Percentiles rank a stretch among this genome's conserved stretches.
phyloP scores from a whole-genome alignment of 2,113 vertebrate species.

The Sander lucioperca region DNA sequence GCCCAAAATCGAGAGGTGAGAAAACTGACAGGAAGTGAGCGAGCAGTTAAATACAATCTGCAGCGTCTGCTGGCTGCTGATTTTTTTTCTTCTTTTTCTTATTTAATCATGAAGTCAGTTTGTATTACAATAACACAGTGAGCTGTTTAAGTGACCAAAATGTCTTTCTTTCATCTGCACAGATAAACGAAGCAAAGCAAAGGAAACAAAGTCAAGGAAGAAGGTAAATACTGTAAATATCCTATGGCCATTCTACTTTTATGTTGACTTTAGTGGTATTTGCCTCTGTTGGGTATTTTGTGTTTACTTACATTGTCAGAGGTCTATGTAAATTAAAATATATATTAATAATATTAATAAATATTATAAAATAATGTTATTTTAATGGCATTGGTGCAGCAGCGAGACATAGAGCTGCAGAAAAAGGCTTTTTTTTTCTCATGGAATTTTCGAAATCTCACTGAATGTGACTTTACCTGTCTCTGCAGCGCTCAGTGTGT shows the following conservation, averaged over 20 bases:
- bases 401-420: not conserved
- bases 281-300: not conserved
- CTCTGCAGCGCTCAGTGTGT: constrained; percentile 57
- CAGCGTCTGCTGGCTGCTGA: not conserved
- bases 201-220: constrained; percentile 83
- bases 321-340: not conserved
- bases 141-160: not conserved
- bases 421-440: not conserved
- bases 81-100: too few relatives aligned
- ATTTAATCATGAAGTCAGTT: not conserved
- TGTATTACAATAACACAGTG: not conserved
- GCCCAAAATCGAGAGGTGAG: constrained; percentile 84
- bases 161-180: constrained; percentile 51
- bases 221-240: constrained; percentile 84
- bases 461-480: not conserved
- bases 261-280: not conserved
- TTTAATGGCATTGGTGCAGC: not conserved
- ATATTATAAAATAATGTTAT: not conserved
- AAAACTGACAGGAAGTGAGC: constrained; percentile 45
- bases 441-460: not conserved
- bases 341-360: too few relatives aligned
- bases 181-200: constrained; percentile 89
- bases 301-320: not conserved
- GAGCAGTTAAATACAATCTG: too few relatives aligned
- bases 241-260: not conserved